Base-by-base conservation (phyloP, 2,888 invertebrate species). In the Petrolisthes cinctipes region DNA sequence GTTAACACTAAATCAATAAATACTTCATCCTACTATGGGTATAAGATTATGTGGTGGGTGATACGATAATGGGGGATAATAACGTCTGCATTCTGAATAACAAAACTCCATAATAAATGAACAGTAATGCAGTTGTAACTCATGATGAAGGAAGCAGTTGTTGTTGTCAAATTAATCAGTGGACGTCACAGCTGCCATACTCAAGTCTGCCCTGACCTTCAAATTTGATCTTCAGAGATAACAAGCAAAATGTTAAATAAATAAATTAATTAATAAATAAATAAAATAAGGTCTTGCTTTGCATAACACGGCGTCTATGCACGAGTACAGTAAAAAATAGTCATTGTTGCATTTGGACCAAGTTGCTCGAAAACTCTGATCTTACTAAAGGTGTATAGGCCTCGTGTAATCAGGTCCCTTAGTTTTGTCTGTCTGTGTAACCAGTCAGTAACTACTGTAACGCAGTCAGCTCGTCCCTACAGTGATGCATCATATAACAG, bases 61-160 rank as follows among this genome's bases (percentile, higher is more conserved):
- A 71, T 71, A 71, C 71, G 71, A 71, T 71, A 71, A 71, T 71
- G 71, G 71, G 71, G 71, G 71, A 71, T 71, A 71, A n/a, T 71
- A 11, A 71, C 20, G 14, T 71, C n/a, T 71, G 14, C 71, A 71
- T 11, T 71, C 11, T 20, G 1, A 17, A 71, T 71, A 71, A 71
- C 3, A 71, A 71, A n/a, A 17, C 20, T 71, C n/a, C n/a, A n/a
- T 20, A 71, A 71, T 71, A 71, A 71, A 71, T 71, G 71, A 6
- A n/a, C 6, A 71, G 6, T 71, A 71, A 71, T n/a, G 61, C 61
- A n/a, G 71, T 14, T 71, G 61, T 71, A 71, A 71, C 71, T 71
- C 14, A 71, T n/a, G 14, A 71, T 1, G 20, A n/a, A 71, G 6
- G 20, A n/a, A 71, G 9, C 61, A 17, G 61, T 61, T 71, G 20